These are phyloP conservation scores for Apomyelois bistriatella DNA, from an alignment of 2,888 invertebrate genomes.

Conservation along the genomic window DNA sequence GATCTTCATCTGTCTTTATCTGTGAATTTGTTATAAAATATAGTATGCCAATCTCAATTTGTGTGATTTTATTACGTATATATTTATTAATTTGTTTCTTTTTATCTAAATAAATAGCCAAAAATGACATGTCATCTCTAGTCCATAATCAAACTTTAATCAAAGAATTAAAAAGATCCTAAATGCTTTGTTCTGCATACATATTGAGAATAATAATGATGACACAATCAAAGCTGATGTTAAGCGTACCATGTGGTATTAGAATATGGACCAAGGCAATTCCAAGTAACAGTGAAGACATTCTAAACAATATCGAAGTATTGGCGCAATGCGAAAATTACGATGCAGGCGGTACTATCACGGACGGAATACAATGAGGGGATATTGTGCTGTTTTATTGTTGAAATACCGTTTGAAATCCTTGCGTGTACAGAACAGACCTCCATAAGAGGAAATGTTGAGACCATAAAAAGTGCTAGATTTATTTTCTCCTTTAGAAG, in stretches of 20 bases:
- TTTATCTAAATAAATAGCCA: too few relatives aligned
- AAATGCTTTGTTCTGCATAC: too few relatives aligned
- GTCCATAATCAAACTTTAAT: too few relatives aligned
- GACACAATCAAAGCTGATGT: too few relatives aligned
- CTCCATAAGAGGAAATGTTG: neutral
- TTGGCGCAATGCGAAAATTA: constrained; percentile 75
- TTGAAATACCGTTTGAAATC: constrained; percentile 4
- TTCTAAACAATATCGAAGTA: constrained; percentile 68
- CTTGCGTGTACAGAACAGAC: constrained; percentile 1
- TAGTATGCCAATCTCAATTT: too few relatives aligned
- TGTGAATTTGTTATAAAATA: too few relatives aligned
- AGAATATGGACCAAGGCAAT: constrained; percentile 5
- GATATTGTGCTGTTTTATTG: constrained; percentile 5
- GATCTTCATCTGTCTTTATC: too few relatives aligned
- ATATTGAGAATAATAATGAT: too few relatives aligned
- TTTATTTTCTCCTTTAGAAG: neutral
- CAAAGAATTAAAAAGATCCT: too few relatives aligned
- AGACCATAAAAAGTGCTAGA: neutral
- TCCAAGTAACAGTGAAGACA: constrained; percentile 42
- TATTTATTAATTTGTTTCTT: too few relatives aligned
- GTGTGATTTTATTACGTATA: too few relatives aligned
- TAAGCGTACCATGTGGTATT: neutral
- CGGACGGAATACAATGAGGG: constrained; percentile 5
- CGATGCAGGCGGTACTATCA: constrained; percentile 26
- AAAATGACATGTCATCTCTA: too few relatives aligned